Evolutionary conservation across 2,113 vertebrate genomes (phyloP), one percentile per base, ranked within the genome.

Genomic region (Ornithorhynchus anatinus): DNA sequence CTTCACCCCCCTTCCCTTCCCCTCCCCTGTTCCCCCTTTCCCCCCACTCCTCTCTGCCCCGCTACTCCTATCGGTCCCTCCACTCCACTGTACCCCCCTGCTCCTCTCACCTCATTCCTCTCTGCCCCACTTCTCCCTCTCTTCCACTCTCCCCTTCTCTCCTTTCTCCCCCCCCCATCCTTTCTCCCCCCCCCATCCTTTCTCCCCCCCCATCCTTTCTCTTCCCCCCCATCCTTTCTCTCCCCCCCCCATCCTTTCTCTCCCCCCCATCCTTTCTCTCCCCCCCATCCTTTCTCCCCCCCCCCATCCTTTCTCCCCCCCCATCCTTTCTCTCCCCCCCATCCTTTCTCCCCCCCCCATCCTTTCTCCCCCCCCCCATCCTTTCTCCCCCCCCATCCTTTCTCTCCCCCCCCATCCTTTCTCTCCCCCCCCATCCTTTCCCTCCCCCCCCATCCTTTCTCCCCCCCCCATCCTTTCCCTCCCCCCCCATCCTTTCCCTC

Each of bases 31-130:
- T 93, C 94, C 1, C 93, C 94, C 0, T 31, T 94, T 59, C 91
- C n/a, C 93, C 0, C 94, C 94, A 69, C 93, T 90, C 81, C 92
- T 93, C 75, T 94, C 94, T 72, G 92, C 94, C 70, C 89, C 91
- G 57, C 93, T 92, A 17, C 84, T 73, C 40, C 90, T 90, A 0
- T 89, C 88, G 29, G 25, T 32, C 15, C 11, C 27, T 15, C 16
- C n/a, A 2, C 32, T 14, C 3, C 23, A 5, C 2, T 29, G 10
- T 0, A 10, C 27, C 16, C 9, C 19, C 4, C 37, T 22, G 2
- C 39, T 29, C 12, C 32, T 53, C 94, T 0, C 94, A 86, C 39
- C 27, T 90, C 1, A 82, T 94, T 1, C 93, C 94, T 0, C 87
- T 94, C 62, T 69, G 94, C 33, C 94, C 93, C 17, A 87, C 93